Base-by-base conservation (phyloP, 2,113 vertebrate genomes). In the Panthera tigris region DNA sequence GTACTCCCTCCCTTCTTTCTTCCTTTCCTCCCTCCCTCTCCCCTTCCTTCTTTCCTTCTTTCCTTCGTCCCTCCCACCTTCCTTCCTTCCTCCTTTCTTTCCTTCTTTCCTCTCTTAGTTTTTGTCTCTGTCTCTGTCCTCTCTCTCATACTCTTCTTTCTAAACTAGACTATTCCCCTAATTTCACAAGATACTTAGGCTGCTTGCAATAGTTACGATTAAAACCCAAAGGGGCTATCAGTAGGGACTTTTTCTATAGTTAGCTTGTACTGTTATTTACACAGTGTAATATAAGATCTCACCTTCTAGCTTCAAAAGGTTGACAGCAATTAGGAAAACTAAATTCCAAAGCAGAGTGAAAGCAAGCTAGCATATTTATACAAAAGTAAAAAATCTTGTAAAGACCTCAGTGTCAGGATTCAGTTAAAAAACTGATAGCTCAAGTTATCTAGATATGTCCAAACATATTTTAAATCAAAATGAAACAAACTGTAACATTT, bases 331-430 rank as follows among this genome's bases (percentile, higher is more conserved):
- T 76, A 69, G 74, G 19, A 63, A 91, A 89, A n/a, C 31, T 29
- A 48, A 79, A 84, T 88, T 95, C 36, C 21, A 73, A 91, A 84
- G 45, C 45, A 36, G 31, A 92, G 3, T 65, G 16, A 25, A 91
- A 88, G 18, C 61, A 71, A 83, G 31, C 7, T n/a, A 73, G 21
- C 27, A 36, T 41, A 63, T 68, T 85, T 45, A 71, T 27, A 78
- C 12, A 81, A 65, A 87, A 23, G 4, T 79, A 45, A 33, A 33
- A 89, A 63, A 23, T 39, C 36, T 55, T 87, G 7, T 83, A 79
- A 96, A 76, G 18, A 83, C 36, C 41, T 88, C 12, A 50, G 63
- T 66, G 79, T 9, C 25, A 79, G 11, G 23, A 50, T 80, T 50
- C 27, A 84, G 25, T 68, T 79, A 18, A 73, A 86, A 86, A 81